Base-by-base conservation (phyloP, 2,113 vertebrate genomes). In the Embiotoca jacksoni region DNA sequence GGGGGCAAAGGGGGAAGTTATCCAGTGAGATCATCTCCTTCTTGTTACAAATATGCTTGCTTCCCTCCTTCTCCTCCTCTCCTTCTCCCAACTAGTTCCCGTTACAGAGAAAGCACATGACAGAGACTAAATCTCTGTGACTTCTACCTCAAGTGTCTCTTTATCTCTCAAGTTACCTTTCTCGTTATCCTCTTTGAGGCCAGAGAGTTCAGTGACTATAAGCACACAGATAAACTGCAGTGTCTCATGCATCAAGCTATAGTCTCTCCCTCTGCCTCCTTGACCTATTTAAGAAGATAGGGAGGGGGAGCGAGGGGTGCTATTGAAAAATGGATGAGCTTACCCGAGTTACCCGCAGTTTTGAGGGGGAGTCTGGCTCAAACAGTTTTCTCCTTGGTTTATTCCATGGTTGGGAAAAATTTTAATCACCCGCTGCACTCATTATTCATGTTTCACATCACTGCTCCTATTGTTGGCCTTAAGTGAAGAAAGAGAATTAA, bases 21-120 rank as follows among this genome's bases (percentile, higher is more conserved):
- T 74, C 80, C 78, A 78, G 67, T 94, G 91, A 93, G 85, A 80
- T 94, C 89, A 94, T 91, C 75, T 61, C 73, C 72, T 67, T 63
- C 70, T 73, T 47, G 72, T 77, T 86, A 68, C 79, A 72, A 77
- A 89, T 83, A 50, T 67, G 53, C 66, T 79, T 54, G 74, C 78
- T 88, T 85, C 57, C 50, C 58, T 82, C 53, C 39, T 49, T 3
- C 56, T 64, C 32, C 58, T 54, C 31, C 60, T 82, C 6, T 52
- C 59, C 53, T 23, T 33, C 56, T 78, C 41, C 52, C 30, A 55
- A 72, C 60, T 35, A 55, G 39, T 81, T 81, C 54, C 50, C 57
- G 37, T 23, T 54, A 69, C 53, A 84, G 46, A 76, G 72, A 88
- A 86, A 88, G 80, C 61, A 77, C 2, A 66, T 44, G 53, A 71